Evolutionary conservation across 2,888 invertebrate genomes (phyloP).

Genomic region (Acanthopleura granulata): DNA sequence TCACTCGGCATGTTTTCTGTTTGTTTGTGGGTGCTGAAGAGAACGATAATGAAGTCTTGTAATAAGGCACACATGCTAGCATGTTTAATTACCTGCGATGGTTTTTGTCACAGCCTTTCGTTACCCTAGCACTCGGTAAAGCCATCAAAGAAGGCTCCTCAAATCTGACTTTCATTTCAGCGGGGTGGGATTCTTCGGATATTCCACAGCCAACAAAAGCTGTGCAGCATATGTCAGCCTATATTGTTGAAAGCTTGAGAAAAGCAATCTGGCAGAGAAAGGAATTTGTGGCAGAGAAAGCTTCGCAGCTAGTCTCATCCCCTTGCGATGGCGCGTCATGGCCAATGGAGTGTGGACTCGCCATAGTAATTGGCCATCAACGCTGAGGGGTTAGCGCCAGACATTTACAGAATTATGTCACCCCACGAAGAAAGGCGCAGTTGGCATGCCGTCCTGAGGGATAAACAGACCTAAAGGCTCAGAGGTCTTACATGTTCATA

Average conservation of each 20-base stretch:
- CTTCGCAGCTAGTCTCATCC: not conserved
- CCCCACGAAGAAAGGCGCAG: constrained; percentile 1
- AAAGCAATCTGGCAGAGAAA: not conserved
- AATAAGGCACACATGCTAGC: not conserved
- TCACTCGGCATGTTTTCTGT: not conserved
- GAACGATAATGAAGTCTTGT: no score
- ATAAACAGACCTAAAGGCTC: not conserved
- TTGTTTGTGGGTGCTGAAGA: not conserved
- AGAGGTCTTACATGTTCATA: not conserved
- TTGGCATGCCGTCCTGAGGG: constrained; percentile 9
- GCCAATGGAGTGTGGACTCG: not conserved
- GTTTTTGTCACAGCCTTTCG: no score
- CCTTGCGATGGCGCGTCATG: not conserved
- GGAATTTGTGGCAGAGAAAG: not conserved
- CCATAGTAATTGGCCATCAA: not conserved
- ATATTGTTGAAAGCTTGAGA: constrained; percentile 2
- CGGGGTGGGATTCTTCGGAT: not conserved
- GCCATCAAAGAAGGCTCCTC: not conserved
- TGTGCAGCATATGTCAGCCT: not conserved
- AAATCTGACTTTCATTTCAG: not conserved
- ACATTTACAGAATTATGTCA: constrained; percentile 18
- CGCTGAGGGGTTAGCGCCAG: constrained; percentile 6
- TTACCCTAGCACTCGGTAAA: no score
- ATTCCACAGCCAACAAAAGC: not conserved
- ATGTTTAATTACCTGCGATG: not conserved